Evolutionary conservation across 2,797 vertebrate species (phyloP), one percentile per base, ranked within the genome.

Genomic region (Cryptoblepharus egeriae): DNA sequence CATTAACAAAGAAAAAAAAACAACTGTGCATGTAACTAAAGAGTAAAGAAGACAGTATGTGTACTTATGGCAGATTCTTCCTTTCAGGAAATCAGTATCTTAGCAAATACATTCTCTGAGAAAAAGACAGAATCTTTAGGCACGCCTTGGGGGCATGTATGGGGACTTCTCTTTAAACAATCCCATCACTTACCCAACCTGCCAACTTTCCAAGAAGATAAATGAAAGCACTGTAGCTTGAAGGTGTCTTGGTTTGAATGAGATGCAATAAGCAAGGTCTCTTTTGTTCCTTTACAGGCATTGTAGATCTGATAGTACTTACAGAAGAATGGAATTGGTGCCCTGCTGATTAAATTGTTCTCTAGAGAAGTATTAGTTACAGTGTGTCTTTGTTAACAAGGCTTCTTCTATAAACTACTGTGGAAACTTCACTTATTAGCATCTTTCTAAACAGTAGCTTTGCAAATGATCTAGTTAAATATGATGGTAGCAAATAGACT

Each of bases 261-360:
- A 94, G 92, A 92, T 88, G 91, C 90, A 81, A 87, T 85, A 89
- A 93, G 89, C 86, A 83, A 88, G 86, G 90, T 89, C 89, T 92
- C 87, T 93, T 91, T 92, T n/a, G 91, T 93, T 93, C 90, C 91
- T 52, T 93, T 90, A 89, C 90, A 92, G 91, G 90, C 92, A 75
- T 91, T 91, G 88, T 92, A 93, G 95, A 94, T 95, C 94, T 95
- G 92, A 93, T 91, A 77, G 92, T 89, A 89, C 94, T 96, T 95
- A 93, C 64, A 93, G 92, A 92, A 93, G 93, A 93, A 95, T 90
- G 85, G 92, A 93, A 93, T 89, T 86, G 91, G 93, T 93, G 92
- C 92, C 95, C 95, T 94, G 95, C 96, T 95, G 95, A 92, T 93
- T 95, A 90, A 95, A 95, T 95, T 93, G 94, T 94, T 92, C 95